A percentile compares a stretch with the other conserved stretches of the same genome.
Conservation (phyloP, 2,113 vertebrate species). For the human region DNA sequence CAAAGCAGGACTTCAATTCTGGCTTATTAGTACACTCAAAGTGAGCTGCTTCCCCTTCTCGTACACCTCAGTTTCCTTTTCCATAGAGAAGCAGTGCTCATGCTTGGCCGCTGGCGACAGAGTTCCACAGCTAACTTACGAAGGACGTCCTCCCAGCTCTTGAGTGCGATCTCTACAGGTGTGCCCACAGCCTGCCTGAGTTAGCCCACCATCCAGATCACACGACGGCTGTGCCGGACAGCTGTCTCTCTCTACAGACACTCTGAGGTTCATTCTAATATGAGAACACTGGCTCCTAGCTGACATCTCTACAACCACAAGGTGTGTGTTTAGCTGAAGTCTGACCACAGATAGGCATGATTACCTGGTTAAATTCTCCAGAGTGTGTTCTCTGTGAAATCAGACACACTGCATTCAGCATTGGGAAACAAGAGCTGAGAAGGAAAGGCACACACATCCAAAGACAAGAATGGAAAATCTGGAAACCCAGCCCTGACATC, state of each 20-base stretch:
- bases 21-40: accelerated
- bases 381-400: conserved; percentile 46
- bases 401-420: conserved; percentile 69
- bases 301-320: background rate
- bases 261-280: background rate
- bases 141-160: too few species aligned
- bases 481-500: conserved; percentile 66
- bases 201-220: background rate
- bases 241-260: accelerated
- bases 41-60: too few species aligned
- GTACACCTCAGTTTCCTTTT: background rate
- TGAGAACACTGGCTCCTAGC: background rate
- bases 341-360: accelerated
- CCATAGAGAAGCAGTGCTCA: background rate
- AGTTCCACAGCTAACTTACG: background rate
- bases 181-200: accelerated
- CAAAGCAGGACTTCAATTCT: background rate
- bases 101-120: background rate
- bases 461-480: conserved; percentile 76
- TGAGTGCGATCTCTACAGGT: accelerated
- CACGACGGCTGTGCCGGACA: accelerated
- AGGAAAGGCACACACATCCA: conserved; percentile 23
- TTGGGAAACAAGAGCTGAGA: conserved; percentile 58
- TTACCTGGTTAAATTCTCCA: background rate
- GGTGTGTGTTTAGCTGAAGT: background rate